phyloP scores from a whole-genome alignment of 2,113 vertebrate genomes.

The Paracanthobrama guichenoti region DNA sequence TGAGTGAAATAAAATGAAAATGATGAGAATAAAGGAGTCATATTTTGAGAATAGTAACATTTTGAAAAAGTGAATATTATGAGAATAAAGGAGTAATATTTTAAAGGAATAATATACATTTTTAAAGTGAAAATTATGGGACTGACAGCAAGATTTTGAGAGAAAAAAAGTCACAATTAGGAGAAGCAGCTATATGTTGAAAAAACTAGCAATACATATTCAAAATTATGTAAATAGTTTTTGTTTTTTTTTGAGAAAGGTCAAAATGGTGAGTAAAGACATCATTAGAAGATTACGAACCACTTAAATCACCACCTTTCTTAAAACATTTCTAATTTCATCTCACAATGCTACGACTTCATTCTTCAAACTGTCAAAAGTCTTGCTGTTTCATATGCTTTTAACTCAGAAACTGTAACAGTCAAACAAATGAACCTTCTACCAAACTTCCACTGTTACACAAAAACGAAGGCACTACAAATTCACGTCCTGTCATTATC shows the following conservation, averaged over 20 bases:
- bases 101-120: not conserved
- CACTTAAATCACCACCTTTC: not conserved
- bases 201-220: not conserved
- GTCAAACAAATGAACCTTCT: not conserved
- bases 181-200: not conserved
- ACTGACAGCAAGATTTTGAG: not conserved
- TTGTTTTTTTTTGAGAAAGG: not conserved
- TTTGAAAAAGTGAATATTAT: not conserved
- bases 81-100: not conserved
- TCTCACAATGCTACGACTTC: not conserved
- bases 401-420: not conserved
- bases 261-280: not conserved
- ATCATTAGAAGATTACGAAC: not conserved
- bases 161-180: not conserved
- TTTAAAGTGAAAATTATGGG: not conserved
- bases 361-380: not conserved
- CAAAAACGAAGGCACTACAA: not conserved
- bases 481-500: slow-evolving; percentile 33
- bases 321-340: not conserved
- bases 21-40: not conserved
- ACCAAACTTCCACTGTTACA: not conserved
- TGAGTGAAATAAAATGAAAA: not conserved
- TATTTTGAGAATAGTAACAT: not conserved
- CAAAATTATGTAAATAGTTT: not conserved
- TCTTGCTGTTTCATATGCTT: not conserved